Evolutionary conservation across 2,888 invertebrate genomes (phyloP).

Genomic region (Chydorus sphaericus): DNA sequence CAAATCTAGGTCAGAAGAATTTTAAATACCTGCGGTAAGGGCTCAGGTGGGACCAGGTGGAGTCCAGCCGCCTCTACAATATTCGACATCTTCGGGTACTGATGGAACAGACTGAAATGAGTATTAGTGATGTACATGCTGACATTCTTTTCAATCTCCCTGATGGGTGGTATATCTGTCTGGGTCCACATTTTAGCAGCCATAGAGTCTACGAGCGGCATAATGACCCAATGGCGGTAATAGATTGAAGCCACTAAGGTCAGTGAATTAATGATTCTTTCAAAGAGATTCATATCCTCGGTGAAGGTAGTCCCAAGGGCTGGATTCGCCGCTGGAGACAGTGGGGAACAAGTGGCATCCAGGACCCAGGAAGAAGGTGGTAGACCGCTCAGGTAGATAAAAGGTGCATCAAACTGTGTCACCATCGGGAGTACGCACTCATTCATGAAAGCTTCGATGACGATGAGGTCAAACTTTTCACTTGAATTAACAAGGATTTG

Average conservation of each 20-base stretch:
- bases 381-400: slow-evolving; percentile 1
- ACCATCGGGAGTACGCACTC: slow-evolving; percentile 8
- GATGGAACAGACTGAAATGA: neutral
- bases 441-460: slow-evolving; percentile 5
- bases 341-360: neutral
- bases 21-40: neutral
- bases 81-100: neutral
- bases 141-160: slow-evolving; percentile 1
- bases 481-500: neutral
- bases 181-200: neutral
- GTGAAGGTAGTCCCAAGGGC: neutral
- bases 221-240: slow-evolving; percentile 6
- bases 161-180: neutral
- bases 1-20: too few species aligned
- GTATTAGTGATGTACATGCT: neutral
- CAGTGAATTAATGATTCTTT: neutral
- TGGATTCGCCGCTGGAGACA: neutral
- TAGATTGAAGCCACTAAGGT: neutral
- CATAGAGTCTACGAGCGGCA: slow-evolving; percentile 1
- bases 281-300: neutral
- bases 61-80: neutral
- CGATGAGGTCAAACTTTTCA: neutral
- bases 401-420: slow-evolving; percentile 3
- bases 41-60: neutral
- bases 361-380: neutral